phyloP scores from a whole-genome alignment of 1,140 invertebrate species.

The Aethina tumida region DNA sequence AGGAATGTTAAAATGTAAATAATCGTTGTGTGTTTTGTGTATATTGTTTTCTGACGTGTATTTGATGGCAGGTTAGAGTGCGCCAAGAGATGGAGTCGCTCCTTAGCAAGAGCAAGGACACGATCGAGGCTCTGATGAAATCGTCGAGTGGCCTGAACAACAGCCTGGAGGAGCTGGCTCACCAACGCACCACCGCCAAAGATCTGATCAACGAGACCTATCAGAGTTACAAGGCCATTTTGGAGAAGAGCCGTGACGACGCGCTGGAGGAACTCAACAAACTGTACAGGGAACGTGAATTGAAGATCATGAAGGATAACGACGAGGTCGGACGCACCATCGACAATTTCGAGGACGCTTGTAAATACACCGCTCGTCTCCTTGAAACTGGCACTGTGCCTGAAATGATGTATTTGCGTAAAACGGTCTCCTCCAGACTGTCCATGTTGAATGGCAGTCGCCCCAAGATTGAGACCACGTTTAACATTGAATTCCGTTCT shows the following conservation, averaged over 20 bases:
- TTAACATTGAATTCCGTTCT: conserved; percentile 72
- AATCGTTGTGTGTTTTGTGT: background rate
- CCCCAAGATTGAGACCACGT: conserved; percentile 66
- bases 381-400: conserved; percentile 71
- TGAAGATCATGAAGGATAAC: conserved; percentile 57
- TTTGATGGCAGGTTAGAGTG: conserved; percentile 40
- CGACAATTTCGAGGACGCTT: conserved; percentile 61
- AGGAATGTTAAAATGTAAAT: background rate
- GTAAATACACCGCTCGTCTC: conserved; percentile 68
- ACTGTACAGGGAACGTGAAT: conserved; percentile 72
- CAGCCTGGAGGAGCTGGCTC: conserved; percentile 72
- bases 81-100: conserved; percentile 64
- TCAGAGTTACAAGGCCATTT: conserved; percentile 67
- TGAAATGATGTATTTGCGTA: conserved; percentile 73
- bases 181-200: conserved; percentile 77
- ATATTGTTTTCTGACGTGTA: background rate
- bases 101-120: conserved; percentile 59
- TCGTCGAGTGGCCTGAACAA: conserved; percentile 61
- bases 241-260: conserved; percentile 69
- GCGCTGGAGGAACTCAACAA: conserved; percentile 65
- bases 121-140: conserved; percentile 64
- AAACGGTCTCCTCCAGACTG: conserved; percentile 64
- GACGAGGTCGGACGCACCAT: conserved; percentile 59
- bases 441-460: conserved; percentile 66
- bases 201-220: conserved; percentile 77